phyloP scores from a whole-genome alignment of 2,113 vertebrate genomes.

The Etheostoma spectabile region DNA sequence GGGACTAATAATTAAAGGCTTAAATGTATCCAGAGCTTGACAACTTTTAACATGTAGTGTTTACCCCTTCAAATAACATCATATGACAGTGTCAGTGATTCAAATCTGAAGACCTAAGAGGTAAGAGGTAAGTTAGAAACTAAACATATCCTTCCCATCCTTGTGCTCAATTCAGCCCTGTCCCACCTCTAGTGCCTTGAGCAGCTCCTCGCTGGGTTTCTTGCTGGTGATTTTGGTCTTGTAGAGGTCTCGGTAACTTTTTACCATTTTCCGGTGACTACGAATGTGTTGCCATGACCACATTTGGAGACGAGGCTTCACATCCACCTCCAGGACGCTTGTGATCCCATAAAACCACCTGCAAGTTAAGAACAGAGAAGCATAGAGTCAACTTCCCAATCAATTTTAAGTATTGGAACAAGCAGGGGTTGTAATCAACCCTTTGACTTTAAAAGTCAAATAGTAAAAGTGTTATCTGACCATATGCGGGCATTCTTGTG shows the following conservation, averaged over 20 bases:
- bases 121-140: not conserved
- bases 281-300: constrained; percentile 95
- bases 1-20: not conserved
- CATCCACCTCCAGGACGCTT: constrained; percentile 90
- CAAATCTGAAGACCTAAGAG: not conserved
- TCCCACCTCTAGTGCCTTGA: constrained; percentile 88
- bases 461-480: constrained; percentile 77
- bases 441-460: too few species aligned
- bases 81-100: not conserved
- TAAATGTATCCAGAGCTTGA: not conserved
- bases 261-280: constrained; percentile 87
- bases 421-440: not conserved
- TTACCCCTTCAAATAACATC: not conserved
- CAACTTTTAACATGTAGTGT: not conserved
- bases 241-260: constrained; percentile 91
- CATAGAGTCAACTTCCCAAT: not conserved
- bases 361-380: not conserved
- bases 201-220: constrained; percentile 87
- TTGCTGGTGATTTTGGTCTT: constrained; percentile 93
- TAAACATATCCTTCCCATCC: not conserved
- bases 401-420: not conserved
- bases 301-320: constrained; percentile 91
- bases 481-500: constrained; percentile 87
- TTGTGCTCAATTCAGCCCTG: not conserved
- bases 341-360: constrained; percentile 94